These are phyloP conservation scores for Sebastolobus alascanus DNA, from an alignment of 2,797 vertebrate species.

Conservation along the genomic window DNA sequence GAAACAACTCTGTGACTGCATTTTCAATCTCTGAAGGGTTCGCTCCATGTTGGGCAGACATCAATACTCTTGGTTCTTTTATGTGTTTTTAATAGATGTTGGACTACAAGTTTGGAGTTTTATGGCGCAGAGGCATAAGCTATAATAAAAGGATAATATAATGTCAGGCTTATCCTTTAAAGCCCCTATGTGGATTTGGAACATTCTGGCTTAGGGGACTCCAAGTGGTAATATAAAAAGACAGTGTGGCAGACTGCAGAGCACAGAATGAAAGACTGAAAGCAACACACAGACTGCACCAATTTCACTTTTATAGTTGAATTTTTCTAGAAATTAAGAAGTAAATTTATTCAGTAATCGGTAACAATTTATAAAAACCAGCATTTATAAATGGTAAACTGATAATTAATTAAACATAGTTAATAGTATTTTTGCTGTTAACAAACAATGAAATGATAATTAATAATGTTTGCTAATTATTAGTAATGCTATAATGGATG, in stretches of 20 bases:
- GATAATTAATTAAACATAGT: no score
- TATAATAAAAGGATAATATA: conserved; percentile 48
- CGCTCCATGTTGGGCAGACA: conserved; percentile 16
- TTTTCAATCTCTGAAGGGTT: conserved; percentile 42
- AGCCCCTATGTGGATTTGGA: conserved; percentile 33
- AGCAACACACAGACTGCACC: neutral
- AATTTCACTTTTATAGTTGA: neutral
- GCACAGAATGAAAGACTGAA: neutral
- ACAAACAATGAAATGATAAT: no score
- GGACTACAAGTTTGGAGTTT: conserved; percentile 43
- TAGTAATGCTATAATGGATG: no score
- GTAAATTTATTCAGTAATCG: neutral
- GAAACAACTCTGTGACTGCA: conserved; percentile 25
- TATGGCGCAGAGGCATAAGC: conserved; percentile 22
- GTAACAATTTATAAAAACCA: no score
- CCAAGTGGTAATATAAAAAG: conserved; percentile 13
- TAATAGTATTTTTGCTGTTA: no score
- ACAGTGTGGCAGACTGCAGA: neutral
- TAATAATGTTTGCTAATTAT: no score
- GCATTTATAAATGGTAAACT: no score
- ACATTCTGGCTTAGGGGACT: conserved; percentile 25
- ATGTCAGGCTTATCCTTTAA: conserved; percentile 38
- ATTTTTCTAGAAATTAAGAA: neutral
- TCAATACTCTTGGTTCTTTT: conserved; percentile 26
- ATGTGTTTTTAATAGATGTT: conserved; percentile 61